phyloP scores from a whole-genome alignment of 2,113 vertebrate species.

The Larimichthys crocea region DNA sequence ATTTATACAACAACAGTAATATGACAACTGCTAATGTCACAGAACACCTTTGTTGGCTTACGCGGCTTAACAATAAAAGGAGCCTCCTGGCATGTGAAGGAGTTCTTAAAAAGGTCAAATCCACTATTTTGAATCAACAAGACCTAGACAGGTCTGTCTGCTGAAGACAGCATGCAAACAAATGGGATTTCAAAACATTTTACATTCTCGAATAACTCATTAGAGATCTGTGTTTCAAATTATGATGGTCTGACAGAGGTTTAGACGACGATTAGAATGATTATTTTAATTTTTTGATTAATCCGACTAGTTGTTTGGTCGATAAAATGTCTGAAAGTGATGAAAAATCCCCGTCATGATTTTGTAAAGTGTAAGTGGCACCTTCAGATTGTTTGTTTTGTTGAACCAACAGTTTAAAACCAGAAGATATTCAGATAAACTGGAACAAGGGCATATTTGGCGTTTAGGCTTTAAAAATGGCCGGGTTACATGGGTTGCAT shows the following conservation, averaged over 20 bases:
- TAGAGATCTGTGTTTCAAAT: background rate
- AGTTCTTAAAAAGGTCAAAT: conserved; percentile 1
- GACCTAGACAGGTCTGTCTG: background rate
- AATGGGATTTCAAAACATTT: background rate
- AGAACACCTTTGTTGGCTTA: background rate
- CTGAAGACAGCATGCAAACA: too few relatives aligned
- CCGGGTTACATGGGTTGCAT: background rate
- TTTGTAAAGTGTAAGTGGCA: background rate
- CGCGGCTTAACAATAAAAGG: background rate
- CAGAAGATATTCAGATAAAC: background rate
- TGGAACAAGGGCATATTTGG: background rate
- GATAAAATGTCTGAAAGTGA: background rate
- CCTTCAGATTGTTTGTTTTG: background rate
- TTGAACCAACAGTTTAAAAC: background rate
- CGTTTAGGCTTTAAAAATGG: too few relatives aligned
- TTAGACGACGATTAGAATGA: background rate
- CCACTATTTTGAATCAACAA: background rate
- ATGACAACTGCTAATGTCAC: conserved; percentile 31
- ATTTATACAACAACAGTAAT: conserved; percentile 31
- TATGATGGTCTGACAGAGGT: background rate
- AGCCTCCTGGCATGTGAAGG: background rate
- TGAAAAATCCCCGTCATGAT: background rate
- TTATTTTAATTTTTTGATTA: background rate
- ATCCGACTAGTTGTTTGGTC: background rate
- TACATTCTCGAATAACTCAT: background rate